These are phyloP conservation scores for Littorina saxatilis DNA, from an alignment of 1,140 invertebrate species.

Conservation along the genomic window DNA sequence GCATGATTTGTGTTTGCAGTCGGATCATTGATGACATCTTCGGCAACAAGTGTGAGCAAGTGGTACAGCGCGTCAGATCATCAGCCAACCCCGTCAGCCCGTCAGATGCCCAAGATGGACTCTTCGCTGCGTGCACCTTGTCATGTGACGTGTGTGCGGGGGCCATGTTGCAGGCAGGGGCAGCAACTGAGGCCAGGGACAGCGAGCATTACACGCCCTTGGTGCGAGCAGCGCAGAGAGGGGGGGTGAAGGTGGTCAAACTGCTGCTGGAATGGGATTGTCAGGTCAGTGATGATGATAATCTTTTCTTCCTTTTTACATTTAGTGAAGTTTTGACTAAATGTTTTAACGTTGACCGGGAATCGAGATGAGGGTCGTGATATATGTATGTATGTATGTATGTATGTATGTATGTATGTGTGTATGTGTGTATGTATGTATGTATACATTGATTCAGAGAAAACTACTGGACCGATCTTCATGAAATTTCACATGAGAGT, in stretches of 20 bases:
- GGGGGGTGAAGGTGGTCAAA: conserved; percentile 87
- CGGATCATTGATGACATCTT: not conserved
- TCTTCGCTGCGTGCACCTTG: conserved; percentile 50
- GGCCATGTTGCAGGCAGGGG: conserved; percentile 9
- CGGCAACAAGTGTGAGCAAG: not conserved
- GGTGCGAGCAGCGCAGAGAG: conserved; percentile 88
- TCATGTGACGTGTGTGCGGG: conserved; percentile 54
- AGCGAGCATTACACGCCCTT: conserved; percentile 84
- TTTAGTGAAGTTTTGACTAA: too few relatives aligned
- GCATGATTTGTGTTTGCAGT: not conserved
- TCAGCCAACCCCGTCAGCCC: conserved; percentile 9
- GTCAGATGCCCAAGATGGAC: conserved; percentile 46
- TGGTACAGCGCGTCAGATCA: not conserved
- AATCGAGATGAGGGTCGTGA: too few relatives aligned
- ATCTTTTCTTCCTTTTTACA: not conserved
- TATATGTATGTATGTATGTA: too few relatives aligned
- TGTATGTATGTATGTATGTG: too few relatives aligned
- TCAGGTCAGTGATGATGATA: conserved; percentile 57
- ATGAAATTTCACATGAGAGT: too few relatives aligned
- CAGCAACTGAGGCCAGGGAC: conserved; percentile 37
- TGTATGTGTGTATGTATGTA: too few relatives aligned
- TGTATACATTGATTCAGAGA: too few relatives aligned
- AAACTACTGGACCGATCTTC: too few relatives aligned
- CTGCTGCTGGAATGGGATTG: conserved; percentile 86
- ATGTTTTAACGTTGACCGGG: too few relatives aligned